Percentiles rank a stretch among this genome's conserved stretches.
These are phyloP conservation scores for Mormyrus lacerda DNA, from an alignment of 2,113 vertebrate genomes.

Conservation along the genomic window DNA sequence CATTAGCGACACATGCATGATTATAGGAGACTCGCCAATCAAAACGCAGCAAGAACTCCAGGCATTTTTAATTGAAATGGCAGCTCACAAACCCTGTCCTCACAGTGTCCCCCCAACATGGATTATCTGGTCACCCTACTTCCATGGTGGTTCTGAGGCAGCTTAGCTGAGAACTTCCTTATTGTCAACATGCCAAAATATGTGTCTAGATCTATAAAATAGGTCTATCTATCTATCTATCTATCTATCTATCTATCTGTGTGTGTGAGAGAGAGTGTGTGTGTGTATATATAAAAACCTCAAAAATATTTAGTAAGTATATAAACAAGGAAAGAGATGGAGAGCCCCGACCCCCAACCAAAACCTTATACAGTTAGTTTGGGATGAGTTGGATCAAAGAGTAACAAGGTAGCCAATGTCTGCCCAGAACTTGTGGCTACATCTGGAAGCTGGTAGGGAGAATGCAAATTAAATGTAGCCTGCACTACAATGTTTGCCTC, in stretches of 20 bases:
- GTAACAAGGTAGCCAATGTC: background rate
- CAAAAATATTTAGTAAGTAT: background rate
- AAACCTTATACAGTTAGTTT: background rate
- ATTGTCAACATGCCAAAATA: background rate
- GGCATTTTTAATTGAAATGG: background rate
- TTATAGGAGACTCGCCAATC: background rate
- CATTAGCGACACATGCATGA: background rate
- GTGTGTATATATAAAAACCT: background rate
- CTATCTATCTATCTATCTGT: background rate
- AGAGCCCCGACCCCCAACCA: background rate
- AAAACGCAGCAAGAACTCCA: background rate
- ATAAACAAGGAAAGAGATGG: background rate
- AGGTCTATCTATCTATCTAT: background rate
- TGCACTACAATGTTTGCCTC: background rate
- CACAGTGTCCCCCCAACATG: background rate
- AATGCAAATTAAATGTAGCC: background rate
- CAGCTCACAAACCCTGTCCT: background rate
- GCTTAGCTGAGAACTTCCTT: background rate
- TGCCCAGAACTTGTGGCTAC: background rate
- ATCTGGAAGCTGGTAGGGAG: background rate
- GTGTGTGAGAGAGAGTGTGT: too few relatives aligned
- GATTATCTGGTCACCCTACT: background rate
- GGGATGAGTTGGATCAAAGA: background rate
- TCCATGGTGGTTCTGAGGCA: background rate
- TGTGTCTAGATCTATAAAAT: background rate